Base-by-base conservation (phyloP, 2,797 vertebrate genomes). In the Coccyzus lansbergi region DNA sequence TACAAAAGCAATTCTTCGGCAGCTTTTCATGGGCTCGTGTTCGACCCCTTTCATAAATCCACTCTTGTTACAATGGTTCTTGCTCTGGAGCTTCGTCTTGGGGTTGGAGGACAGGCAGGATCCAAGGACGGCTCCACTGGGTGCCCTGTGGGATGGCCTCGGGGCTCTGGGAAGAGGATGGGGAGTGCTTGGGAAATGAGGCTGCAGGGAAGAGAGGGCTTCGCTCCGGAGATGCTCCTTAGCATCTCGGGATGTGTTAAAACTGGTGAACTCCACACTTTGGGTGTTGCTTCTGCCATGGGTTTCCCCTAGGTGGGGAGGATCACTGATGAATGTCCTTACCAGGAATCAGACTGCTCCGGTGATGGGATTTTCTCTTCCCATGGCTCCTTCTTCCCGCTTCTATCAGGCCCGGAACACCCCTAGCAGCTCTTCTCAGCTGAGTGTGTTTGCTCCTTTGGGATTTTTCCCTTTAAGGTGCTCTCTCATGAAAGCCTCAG, bases 221-320 rank as follows among this genome's bases (percentile, higher is more conserved):
- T 21, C 0, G 4, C 38, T 40, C 64, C 3, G 5, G 82, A 46
- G 34, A 21, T 26, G 52, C 46, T 64, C 38, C 38, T 33, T 2
- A n/a, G 63, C 58, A 38, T 4, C 52, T 13, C 9, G 52, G 71
- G 28, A 7, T 16, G 44, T 33, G 60, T 36, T 38, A 3, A 6
- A 60, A 25, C 4, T 1, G 9, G 6, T 34, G 9, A 4, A 0
- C 16, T 9, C 28, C 53, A 48, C 26, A 3, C 21, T 1, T 4
- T 12, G 65, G 51, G 49, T 15, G 19, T 26, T 33, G 22, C 49
- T 77, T 6, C 40, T 7, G 44, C 10, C 4, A 13, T 38, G 74
- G 12, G 0, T 13, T 49, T 60, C 21, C 20, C 21, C 46, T 10
- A 9, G 24, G 48, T 19, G 48, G 48, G 2, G 10, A 44, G 80